Conservation (phyloP, 2,888 invertebrate species). For the Parthenolecanium corni region DNA sequence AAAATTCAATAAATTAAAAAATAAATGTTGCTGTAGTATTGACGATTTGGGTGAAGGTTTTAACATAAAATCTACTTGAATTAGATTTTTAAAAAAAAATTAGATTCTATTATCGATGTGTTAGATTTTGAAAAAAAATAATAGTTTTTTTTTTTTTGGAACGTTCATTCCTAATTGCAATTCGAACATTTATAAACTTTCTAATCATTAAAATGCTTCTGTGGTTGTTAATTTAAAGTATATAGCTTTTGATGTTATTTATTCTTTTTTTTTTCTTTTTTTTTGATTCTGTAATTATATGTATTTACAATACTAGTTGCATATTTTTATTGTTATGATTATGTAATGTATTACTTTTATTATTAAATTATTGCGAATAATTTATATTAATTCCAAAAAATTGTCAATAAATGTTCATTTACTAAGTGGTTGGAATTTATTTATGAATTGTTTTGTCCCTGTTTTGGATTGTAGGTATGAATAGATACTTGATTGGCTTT, state of each 20-base stretch:
- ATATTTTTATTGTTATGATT: constrained; percentile 11
- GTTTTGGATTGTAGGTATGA: no score
- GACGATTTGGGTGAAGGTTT: no score
- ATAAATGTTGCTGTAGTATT: no score
- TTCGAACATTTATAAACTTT: not conserved
- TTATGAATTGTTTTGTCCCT: no score
- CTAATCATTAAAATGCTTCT: not conserved
- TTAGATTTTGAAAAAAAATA: no score
- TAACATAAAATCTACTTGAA: no score
- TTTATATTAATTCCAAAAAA: constrained; percentile 16
- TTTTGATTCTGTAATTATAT: constrained; percentile 3
- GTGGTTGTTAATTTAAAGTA: constrained; percentile 4
- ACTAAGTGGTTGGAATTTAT: no score
- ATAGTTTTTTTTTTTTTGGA: not conserved
- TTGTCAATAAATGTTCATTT: constrained; percentile 17
- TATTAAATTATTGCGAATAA: constrained; percentile 13
- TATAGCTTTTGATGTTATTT: constrained; percentile 19
- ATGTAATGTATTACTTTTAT: constrained; percentile 16
- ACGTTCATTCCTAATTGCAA: not conserved
- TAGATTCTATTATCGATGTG: no score
- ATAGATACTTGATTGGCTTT: no score
- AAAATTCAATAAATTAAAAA: no score
- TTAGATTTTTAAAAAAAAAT: no score
- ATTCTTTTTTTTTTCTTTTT: constrained; percentile 1
- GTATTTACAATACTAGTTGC: constrained; percentile 11